Evolutionary conservation across 2,113 vertebrate genomes (phyloP).

Genomic region (Turnix velox): DNA sequence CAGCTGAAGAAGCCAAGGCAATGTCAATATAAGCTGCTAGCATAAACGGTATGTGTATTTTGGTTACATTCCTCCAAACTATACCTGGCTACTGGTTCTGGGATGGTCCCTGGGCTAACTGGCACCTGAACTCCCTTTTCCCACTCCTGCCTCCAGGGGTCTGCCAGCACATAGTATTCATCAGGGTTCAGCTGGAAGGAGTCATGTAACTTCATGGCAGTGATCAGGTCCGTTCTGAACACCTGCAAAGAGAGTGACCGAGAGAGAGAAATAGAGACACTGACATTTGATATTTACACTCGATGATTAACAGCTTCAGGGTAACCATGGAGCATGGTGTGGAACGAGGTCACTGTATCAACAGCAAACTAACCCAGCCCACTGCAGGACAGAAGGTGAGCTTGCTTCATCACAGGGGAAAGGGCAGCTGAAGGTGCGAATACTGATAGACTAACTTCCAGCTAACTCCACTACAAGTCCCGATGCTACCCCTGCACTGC

Average conservation of each 20-base stretch:
- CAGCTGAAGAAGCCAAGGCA: neutral
- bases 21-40: neutral
- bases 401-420: neutral
- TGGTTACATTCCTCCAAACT: conserved; percentile 34
- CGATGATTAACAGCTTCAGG: conserved; percentile 50
- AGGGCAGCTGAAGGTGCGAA: neutral
- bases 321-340: conserved; percentile 51
- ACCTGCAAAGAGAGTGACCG: conserved; percentile 79
- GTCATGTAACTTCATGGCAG: conserved; percentile 97
- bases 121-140: conserved; percentile 98
- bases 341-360: conserved; percentile 46
- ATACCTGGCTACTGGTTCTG: conserved; percentile 88
- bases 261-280: conserved; percentile 58
- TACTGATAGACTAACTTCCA: neutral
- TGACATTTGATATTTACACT: conserved; percentile 57
- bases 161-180: conserved; percentile 91
- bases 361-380: conserved; percentile 4
- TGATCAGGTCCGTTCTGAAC: conserved; percentile 97
- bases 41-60: neutral
- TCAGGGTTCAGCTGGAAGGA: conserved; percentile 92
- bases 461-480: neutral
- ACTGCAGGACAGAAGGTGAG: neutral
- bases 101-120: conserved; percentile 91
- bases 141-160: conserved; percentile 98
- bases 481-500: neutral